These are phyloP conservation scores for Gobionotothen gibberifrons DNA, from an alignment of 2,797 vertebrate species.

Conservation along the genomic window DNA sequence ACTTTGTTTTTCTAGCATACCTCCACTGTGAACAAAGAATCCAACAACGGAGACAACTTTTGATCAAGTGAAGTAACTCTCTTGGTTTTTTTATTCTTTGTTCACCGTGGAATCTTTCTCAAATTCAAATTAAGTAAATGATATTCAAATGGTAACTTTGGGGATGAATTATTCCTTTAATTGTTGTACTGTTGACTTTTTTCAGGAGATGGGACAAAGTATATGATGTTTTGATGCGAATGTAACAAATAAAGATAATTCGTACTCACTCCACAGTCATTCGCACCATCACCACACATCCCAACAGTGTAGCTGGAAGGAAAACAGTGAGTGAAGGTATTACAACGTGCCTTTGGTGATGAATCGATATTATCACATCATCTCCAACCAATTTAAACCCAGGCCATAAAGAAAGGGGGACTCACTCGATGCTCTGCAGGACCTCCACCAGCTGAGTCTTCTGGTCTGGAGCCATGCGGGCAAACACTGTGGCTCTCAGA, in stretches of 20 bases:
- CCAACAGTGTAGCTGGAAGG: conserved; percentile 93
- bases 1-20: too few relatives aligned
- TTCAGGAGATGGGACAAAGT: not conserved
- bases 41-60: too few relatives aligned
- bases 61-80: too few relatives aligned
- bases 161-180: not conserved
- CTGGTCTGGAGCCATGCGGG: conserved; percentile 97
- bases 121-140: too few relatives aligned
- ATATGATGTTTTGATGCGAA: not conserved
- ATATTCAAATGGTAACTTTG: too few relatives aligned
- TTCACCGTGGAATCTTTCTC: too few relatives aligned
- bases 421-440: conserved; percentile 96
- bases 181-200: not conserved
- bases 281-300: conserved; percentile 98
- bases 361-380: not conserved
- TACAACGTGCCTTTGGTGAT: not conserved
- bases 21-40: too few relatives aligned
- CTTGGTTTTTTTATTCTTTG: too few relatives aligned
- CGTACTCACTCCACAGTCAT: conserved; percentile 96
- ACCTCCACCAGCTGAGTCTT: conserved; percentile 97
- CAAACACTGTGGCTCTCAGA: conserved; percentile 92
- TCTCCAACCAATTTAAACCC: not conserved
- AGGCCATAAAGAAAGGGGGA: conserved; percentile 36
- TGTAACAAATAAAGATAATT: not conserved
- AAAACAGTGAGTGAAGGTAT: not conserved